Conservation (phyloP, 2,113 vertebrate species). For the Notiomystis cincta region DNA sequence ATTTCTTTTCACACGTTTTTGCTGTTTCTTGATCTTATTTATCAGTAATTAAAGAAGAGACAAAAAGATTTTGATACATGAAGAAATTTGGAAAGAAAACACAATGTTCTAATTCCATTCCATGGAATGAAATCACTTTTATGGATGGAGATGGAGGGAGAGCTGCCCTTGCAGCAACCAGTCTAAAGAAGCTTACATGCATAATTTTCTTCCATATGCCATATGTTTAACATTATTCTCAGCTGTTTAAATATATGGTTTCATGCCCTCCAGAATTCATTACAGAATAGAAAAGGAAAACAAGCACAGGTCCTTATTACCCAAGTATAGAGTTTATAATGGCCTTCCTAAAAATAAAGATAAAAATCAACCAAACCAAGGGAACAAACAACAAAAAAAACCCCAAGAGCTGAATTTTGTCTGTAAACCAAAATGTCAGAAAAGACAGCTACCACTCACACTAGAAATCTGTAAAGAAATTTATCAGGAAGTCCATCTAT, state of each 20-base stretch:
- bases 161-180: neutral
- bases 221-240: neutral
- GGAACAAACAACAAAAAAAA: neutral
- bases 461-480: neutral
- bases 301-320: neutral
- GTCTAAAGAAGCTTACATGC: neutral
- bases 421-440: neutral
- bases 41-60: neutral
- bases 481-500: neutral
- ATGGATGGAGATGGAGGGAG: neutral
- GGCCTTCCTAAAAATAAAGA: neutral
- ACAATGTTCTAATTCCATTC: neutral
- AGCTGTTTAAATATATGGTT: neutral
- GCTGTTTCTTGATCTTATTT: neutral
- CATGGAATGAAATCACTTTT: neutral
- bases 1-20: neutral
- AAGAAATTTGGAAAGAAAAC: neutral
- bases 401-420: neutral
- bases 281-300: neutral
- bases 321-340: neutral
- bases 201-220: neutral
- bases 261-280: neutral
- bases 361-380: neutral
- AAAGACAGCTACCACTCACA: neutral
- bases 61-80: neutral